phyloP scores from a whole-genome alignment of 2,888 invertebrate genomes.

The Ophion costatus region DNA sequence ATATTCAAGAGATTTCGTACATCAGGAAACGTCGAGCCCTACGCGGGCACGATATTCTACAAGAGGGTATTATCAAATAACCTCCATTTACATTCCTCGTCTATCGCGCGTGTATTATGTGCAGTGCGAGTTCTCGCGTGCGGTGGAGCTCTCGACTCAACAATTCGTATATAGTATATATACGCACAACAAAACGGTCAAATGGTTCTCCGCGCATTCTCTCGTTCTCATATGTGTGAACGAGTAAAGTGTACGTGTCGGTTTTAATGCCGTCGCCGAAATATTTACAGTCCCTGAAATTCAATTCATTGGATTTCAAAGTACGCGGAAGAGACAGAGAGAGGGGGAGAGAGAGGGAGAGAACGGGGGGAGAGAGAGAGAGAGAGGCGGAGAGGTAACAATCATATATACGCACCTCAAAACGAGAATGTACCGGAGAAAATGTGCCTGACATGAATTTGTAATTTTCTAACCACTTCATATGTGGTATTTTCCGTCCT shows the following conservation, averaged over 20 bases:
- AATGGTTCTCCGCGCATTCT: not conserved
- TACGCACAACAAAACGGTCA: not conserved
- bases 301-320: not conserved
- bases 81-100: too few species aligned
- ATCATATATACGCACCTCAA: too few species aligned
- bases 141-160: not conserved
- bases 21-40: too few species aligned
- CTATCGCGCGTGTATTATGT: not conserved
- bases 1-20: too few species aligned
- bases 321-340: not conserved
- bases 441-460: too few species aligned
- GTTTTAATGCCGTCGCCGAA: not conserved
- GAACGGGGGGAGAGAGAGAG: not conserved
- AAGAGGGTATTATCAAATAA: too few species aligned
- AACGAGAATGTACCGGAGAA: too few species aligned
- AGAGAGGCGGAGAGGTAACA: too few species aligned
- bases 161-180: not conserved
- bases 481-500: too few species aligned
- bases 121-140: not conserved
- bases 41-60: too few species aligned
- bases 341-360: not conserved
- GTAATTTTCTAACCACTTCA: too few species aligned
- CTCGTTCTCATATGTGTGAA: not conserved
- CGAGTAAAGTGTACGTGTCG: not conserved
- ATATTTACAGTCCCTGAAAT: not conserved